phyloP scores from a whole-genome alignment of 2,888 invertebrate species.

The Craniophora ligustri region DNA sequence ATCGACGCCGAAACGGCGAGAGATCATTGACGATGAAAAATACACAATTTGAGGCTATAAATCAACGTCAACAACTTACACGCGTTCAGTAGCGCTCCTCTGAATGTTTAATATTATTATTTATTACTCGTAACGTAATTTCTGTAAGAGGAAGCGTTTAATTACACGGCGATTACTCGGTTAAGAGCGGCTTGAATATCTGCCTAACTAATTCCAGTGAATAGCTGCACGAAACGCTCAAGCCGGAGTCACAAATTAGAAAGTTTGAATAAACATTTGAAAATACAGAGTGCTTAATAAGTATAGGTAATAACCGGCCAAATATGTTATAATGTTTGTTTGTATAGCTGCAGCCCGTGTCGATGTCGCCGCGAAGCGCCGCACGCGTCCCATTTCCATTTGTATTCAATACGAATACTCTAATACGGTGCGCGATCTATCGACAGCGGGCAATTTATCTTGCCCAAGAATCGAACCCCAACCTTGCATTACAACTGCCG shows the following conservation, averaged over 20 bases:
- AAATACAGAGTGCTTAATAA: slow-evolving; percentile 21
- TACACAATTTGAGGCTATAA: slow-evolving; percentile 87
- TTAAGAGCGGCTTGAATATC: slow-evolving; percentile 51
- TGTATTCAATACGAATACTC: slow-evolving; percentile 83
- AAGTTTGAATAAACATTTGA: slow-evolving; percentile 42
- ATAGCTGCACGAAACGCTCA: slow-evolving; percentile 33
- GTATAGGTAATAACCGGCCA: slow-evolving; percentile 12
- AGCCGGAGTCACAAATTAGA: slow-evolving; percentile 31
- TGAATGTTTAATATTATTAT: slow-evolving; percentile 79
- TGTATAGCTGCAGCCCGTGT: not conserved
- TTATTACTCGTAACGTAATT: slow-evolving; percentile 79
- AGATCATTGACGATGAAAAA: slow-evolving; percentile 84
- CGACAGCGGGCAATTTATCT: slow-evolving; percentile 81
- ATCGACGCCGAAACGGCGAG: slow-evolving; percentile 84
- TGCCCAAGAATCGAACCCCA: slow-evolving; percentile 74
- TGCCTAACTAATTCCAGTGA: slow-evolving; percentile 42
- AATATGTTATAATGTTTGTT: slow-evolving; percentile 8
- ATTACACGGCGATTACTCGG: slow-evolving; percentile 67
- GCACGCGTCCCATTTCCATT: slow-evolving; percentile 69
- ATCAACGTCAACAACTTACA: slow-evolving; percentile 76
- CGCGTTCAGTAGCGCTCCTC: slow-evolving; percentile 71
- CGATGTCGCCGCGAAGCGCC: slow-evolving; percentile 38
- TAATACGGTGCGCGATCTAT: slow-evolving; percentile 82
- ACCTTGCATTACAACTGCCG: slow-evolving; percentile 74
- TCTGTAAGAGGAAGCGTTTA: slow-evolving; percentile 72